Base-by-base conservation (phyloP, 1,140 invertebrate genomes). In the Drosophila varians region DNA sequence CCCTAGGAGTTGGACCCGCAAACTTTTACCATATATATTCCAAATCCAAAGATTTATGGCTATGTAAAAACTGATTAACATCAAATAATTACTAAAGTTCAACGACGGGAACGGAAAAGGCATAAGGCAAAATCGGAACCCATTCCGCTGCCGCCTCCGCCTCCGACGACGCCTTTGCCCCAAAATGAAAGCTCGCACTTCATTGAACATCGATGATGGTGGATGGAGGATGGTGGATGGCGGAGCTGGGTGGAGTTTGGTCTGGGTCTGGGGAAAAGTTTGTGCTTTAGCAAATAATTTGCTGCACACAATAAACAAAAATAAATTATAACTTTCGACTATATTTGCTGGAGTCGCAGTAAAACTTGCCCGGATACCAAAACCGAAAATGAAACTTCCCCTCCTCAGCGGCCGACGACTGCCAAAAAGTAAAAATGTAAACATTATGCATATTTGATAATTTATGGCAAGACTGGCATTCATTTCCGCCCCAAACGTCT, bases 391-490 rank as follows among this genome's bases (percentile, higher is more conserved):
- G 3, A 31, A 31, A 31, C 23, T 12, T n/a, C 23, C 21, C 21
- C 31, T 38, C 58, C 28, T 31, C 9, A 9, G 26, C 26, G 26
- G 8, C n/a, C n/a, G 28, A 11, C 28, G 28, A 31, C 28, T 31
- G 28, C 28, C 28, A 31, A 38, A 38, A 16, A 72, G 75, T 68
- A 79, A 78, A 86, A 89, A 86, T 89, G 86, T 89, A 89, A 89
- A 86, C 77, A 89, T 89, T 80, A 89, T 86, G 86, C 86, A 89
- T 89, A 89, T 82, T 87, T 90, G 68, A 86, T 90, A 90, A 90
- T 90, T 90, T 90, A 90, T 90, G 79, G 88, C 87, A 90, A 84
- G 78, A 80, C 87, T 90, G 88, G 82, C 88, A 90, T 90, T 90
- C 79, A 86, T 80, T 84, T 84, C 79, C 79, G 79, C 53, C 53